Percentiles rank a stretch among this genome's conserved stretches.
These are phyloP conservation scores for Octonoba sinensis DNA, from an alignment of 2,888 invertebrate genomes.

Conservation along the genomic window DNA sequence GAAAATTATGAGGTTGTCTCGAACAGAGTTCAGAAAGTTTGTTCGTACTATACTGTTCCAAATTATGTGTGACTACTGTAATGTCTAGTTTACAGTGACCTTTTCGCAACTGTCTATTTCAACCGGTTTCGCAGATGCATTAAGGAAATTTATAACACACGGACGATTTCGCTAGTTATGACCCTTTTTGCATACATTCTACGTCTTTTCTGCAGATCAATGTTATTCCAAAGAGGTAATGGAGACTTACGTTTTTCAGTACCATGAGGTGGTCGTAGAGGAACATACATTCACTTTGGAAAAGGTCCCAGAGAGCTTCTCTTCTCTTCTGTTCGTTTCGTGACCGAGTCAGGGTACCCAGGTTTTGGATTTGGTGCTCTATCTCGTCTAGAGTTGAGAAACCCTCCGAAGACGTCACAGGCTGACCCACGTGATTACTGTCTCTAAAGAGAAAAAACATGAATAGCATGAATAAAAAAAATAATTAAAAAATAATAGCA, in stretches of 20 bases:
- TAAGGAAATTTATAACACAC: too few species aligned
- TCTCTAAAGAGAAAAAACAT: not conserved
- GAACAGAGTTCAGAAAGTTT: too few species aligned
- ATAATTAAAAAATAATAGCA: not conserved
- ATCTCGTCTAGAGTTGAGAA: slow-evolving; percentile 52
- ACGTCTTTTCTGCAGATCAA: too few species aligned
- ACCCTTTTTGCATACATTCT: too few species aligned
- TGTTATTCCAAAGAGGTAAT: too few species aligned
- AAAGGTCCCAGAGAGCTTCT: slow-evolving; percentile 77
- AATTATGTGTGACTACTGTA: too few species aligned
- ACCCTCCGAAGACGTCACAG: slow-evolving; percentile 9
- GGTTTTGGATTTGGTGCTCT: slow-evolving; percentile 57
- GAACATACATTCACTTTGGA: slow-evolving; percentile 77
- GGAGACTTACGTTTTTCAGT: slow-evolving; percentile 74
- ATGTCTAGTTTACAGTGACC: too few species aligned
- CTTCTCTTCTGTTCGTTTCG: slow-evolving; percentile 71
- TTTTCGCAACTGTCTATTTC: too few species aligned
- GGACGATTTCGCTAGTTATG: too few species aligned
- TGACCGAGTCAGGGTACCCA: slow-evolving; percentile 63
- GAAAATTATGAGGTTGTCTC: too few species aligned
- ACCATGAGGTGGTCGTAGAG: slow-evolving; percentile 77
- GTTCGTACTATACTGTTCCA: too few species aligned
- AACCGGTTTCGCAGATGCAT: too few species aligned
- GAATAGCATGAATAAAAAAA: not conserved
- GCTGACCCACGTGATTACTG: slow-evolving; percentile 15